phyloP scores from a whole-genome alignment of 2,797 vertebrate genomes.

The Acrossocheilus wenchowensis region DNA sequence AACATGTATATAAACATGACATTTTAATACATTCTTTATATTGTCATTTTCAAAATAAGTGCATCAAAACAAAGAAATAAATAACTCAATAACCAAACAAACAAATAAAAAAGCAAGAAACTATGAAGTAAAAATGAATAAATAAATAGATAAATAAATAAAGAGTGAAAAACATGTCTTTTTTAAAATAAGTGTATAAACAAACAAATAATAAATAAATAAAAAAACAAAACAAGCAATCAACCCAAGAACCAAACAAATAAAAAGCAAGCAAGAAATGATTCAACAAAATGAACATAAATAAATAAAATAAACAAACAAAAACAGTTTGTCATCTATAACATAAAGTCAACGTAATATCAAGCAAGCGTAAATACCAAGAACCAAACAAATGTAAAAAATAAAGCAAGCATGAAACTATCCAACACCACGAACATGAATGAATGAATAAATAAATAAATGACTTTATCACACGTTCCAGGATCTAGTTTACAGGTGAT shows the following conservation, averaged over 20 bases:
- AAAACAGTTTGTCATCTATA: no score
- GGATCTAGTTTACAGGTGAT: neutral
- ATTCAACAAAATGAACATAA: neutral
- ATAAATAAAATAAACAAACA: neutral
- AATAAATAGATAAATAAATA: no score
- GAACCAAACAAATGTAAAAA: no score
- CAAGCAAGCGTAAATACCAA: no score
- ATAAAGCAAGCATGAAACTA: no score
- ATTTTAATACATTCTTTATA: no score
- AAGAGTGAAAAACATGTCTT: no score
- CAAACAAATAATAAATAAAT: no score
- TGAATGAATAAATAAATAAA: no score
- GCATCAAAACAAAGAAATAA: neutral
- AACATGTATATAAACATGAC: neutral
- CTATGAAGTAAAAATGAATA: neutral
- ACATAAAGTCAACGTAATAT: no score
- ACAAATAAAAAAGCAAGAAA: neutral
- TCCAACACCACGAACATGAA: neutral
- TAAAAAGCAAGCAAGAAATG: neutral
- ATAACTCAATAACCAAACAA: neutral
- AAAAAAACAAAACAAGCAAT: no score
- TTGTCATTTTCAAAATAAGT: neutral
- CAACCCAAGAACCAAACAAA: neutral
- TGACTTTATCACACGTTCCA: neutral
- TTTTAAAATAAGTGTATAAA: no score